Evolutionary conservation across 2,888 invertebrate species (phyloP).

Genomic region (Theodoxus fluviatilis): DNA sequence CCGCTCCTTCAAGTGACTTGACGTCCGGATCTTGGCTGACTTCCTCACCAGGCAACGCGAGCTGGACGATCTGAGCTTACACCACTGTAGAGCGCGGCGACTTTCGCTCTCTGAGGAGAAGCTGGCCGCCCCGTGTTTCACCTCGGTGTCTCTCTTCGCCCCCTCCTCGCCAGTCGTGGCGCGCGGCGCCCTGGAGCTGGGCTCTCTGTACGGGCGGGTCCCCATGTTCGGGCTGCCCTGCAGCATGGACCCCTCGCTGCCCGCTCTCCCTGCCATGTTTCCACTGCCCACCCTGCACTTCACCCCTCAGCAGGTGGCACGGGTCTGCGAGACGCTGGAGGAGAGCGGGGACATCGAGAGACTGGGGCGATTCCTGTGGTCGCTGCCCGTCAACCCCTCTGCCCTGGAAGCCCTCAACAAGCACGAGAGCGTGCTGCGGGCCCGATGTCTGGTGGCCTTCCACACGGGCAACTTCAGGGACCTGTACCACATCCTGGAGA

Average conservation of each 20-base stretch:
- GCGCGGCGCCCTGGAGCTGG: too few relatives aligned
- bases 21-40: too few relatives aligned
- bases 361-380: slow-evolving; percentile 87
- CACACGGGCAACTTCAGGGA: slow-evolving; percentile 89
- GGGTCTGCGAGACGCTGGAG: slow-evolving; percentile 65
- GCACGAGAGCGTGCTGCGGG: slow-evolving; percentile 85
- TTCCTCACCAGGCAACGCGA: too few relatives aligned
- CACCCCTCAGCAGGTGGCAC: slow-evolving; percentile 63
- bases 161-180: too few relatives aligned
- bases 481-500: slow-evolving; percentile 86
- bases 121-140: slow-evolving; percentile 24
- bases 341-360: slow-evolving; percentile 69
- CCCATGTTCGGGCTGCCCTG: slow-evolving; percentile 37
- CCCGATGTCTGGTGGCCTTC: slow-evolving; percentile 86
- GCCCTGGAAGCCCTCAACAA: slow-evolving; percentile 80
- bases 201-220: too few relatives aligned
- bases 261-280: slow-evolving; percentile 42
- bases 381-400: slow-evolving; percentile 85
- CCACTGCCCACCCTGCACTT: slow-evolving; percentile 60
- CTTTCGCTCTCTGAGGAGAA: too few relatives aligned
- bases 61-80: too few relatives aligned
- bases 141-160: too few relatives aligned
- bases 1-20: too few relatives aligned
- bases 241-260: slow-evolving; percentile 33
- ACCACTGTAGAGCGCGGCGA: too few relatives aligned